Evolutionary conservation across 2,113 vertebrate species (phyloP), one percentile per base, ranked within the genome.

Genomic region (Zingel zingel): DNA sequence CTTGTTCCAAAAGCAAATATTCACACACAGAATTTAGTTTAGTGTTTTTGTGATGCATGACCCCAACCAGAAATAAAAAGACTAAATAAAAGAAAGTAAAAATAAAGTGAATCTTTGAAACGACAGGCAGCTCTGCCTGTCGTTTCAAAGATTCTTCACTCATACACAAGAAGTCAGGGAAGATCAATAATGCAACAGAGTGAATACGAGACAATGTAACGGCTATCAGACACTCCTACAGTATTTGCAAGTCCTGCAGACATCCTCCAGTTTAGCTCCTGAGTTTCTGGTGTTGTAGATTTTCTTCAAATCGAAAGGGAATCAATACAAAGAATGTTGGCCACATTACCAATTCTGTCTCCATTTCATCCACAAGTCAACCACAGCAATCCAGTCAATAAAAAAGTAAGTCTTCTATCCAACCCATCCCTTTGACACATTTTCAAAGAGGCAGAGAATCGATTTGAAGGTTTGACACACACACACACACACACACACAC

Each of bases 361-460:
- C 81, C 70, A 88, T 93, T 91, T 91, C 88, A 89, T 90, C 90
- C 89, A 74, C 88, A 77, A 89, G 84, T 89, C 91, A 87, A 84
- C 89, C 91, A 75, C 87, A 83, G 86, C 86, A 71, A 76, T 85
- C 21, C 71, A 56, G 88, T 94, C 93, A 87, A 94, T 93, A 91
- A 84, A 87, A 75, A 66, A 82, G 86, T 82, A 86, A 85, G 87
- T 75, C 88, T 81, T 83, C 79, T 57, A 83, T 79, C 33, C 33
- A 33, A 33, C 33, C 88, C 82, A 77, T 92, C 82, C 84, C 79
- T 83, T 67, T 80, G 83, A 81, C 86, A 86, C 77, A 58, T 89
- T 81, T 86, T 91, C 87, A 87, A 81, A 92, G 89, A 88, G 84
- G 76, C 77, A 89, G 77, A 74, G 83, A 85, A 94, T 94, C 91